A percentile compares a stretch with the other conserved stretches of the same genome.
Conservation (phyloP, 2,888 invertebrate genomes). For the Synanthedon formicaeformis region DNA sequence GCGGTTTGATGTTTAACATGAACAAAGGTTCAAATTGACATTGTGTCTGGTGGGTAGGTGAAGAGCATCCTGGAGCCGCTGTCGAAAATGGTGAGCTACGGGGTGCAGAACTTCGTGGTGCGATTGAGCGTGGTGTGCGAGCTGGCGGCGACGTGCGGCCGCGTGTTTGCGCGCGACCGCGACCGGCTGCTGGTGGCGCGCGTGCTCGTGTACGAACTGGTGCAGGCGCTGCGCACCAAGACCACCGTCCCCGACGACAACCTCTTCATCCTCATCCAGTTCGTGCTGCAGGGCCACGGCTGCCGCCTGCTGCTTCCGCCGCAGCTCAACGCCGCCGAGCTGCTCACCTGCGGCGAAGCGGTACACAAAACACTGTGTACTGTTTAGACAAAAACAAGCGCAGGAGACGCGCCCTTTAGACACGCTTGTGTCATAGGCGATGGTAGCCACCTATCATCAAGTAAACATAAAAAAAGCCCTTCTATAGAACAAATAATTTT, state of each 20-base stretch:
- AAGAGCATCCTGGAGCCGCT: conserved; percentile 93
- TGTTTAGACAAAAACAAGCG: too few species aligned
- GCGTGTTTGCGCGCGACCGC: conserved; percentile 91
- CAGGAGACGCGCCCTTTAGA: too few species aligned
- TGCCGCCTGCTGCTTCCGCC: conserved; percentile 79
- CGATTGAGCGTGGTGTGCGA: conserved; percentile 85
- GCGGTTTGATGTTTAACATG: too few species aligned
- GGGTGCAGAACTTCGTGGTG: conserved; percentile 89
- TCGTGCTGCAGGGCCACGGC: conserved; percentile 80
- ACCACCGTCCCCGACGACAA: conserved; percentile 94
- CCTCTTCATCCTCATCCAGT: conserved; percentile 89
- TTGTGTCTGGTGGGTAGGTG: not conserved
- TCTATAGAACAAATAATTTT: too few species aligned
- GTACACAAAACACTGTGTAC: too few species aligned
- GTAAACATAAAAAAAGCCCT: too few species aligned
- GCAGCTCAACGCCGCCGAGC: conserved; percentile 30
- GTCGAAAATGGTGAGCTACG: conserved; percentile 92
- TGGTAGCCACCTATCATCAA: too few species aligned
- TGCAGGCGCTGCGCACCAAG: conserved; percentile 96
- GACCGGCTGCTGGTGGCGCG: conserved; percentile 94
- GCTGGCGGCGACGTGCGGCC: conserved; percentile 89
- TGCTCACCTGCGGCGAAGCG: conserved; percentile 16
- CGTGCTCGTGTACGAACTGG: conserved; percentile 92
- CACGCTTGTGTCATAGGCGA: too few species aligned
- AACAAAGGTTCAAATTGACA: too few species aligned